Evolutionary conservation across 2,113 vertebrate species (phyloP).

Genomic region (Corythornis cristatus): DNA sequence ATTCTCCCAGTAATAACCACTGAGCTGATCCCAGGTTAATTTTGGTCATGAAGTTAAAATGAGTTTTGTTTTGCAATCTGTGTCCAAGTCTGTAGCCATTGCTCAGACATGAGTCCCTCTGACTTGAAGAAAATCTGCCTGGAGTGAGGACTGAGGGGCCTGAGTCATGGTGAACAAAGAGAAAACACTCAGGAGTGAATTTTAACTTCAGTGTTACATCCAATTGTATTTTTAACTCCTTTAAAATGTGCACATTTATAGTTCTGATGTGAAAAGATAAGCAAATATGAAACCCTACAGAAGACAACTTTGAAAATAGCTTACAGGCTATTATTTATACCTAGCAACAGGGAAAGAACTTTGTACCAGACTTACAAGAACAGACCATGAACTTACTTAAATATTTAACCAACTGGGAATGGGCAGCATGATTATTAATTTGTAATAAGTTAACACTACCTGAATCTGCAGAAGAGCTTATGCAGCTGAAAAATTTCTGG

Average conservation of each 20-base stretch:
- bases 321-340: neutral
- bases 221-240: neutral
- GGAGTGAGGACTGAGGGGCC: neutral
- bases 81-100: neutral
- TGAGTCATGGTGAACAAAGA: neutral
- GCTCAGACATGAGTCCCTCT: neutral
- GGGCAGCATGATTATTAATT: neutral
- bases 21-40: neutral
- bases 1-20: neutral
- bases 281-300: neutral
- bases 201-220: neutral
- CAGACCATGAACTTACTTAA: constrained; percentile 9
- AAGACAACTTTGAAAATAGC: neutral
- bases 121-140: neutral
- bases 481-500: neutral
- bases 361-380: neutral
- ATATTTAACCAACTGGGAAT: neutral
- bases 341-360: neutral
- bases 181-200: neutral
- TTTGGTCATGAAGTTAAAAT: neutral
- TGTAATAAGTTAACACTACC: neutral
- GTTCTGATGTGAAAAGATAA: neutral
- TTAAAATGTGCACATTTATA: neutral
- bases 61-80: neutral
- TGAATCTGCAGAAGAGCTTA: neutral